Conservation (phyloP, 2,797 vertebrate genomes). For the Danio albolineatus region DNA sequence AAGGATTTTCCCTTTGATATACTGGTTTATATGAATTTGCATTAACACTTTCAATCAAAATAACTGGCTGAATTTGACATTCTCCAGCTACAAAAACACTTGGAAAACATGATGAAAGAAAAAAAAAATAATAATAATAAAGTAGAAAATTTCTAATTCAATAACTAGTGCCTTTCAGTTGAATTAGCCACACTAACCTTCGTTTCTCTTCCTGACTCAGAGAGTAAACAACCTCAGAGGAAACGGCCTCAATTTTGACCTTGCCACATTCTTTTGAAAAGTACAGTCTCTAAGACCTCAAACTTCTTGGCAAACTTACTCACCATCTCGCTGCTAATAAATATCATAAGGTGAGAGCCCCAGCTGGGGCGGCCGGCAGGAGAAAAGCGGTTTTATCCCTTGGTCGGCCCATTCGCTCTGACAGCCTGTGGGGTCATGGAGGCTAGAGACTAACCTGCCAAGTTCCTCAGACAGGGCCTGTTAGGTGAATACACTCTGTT, state of each 20-base stretch:
- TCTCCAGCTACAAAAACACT: constrained; percentile 31
- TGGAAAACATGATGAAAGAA: neutral
- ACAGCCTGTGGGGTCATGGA: constrained; percentile 29
- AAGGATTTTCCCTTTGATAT: constrained; percentile 17
- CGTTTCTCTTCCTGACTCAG: constrained; percentile 29
- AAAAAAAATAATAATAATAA: constrained; percentile 14
- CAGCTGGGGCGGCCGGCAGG: constrained; percentile 47
- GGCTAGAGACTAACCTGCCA: constrained; percentile 36
- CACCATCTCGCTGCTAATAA: constrained; percentile 48
- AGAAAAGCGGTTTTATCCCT: constrained; percentile 59
- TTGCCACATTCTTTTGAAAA: constrained; percentile 49
- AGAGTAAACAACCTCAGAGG: constrained; percentile 52
- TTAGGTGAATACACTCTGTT: constrained; percentile 54
- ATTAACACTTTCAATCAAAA: neutral
- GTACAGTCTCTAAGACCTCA: constrained; percentile 42
- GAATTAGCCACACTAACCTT: constrained; percentile 38
- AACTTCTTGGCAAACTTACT: constrained; percentile 47
- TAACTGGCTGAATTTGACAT: neutral
- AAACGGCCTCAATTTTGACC: constrained; percentile 45
- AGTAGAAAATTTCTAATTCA: constrained; percentile 27
- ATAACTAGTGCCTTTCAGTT: constrained; percentile 35
- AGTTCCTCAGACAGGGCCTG: constrained; percentile 37
- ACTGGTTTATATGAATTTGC: neutral
- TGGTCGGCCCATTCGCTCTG: constrained; percentile 32
- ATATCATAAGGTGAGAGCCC: constrained; percentile 41